Evolutionary conservation across 2,888 invertebrate species (phyloP).

Genomic region (Linnaemya vulpina): DNA sequence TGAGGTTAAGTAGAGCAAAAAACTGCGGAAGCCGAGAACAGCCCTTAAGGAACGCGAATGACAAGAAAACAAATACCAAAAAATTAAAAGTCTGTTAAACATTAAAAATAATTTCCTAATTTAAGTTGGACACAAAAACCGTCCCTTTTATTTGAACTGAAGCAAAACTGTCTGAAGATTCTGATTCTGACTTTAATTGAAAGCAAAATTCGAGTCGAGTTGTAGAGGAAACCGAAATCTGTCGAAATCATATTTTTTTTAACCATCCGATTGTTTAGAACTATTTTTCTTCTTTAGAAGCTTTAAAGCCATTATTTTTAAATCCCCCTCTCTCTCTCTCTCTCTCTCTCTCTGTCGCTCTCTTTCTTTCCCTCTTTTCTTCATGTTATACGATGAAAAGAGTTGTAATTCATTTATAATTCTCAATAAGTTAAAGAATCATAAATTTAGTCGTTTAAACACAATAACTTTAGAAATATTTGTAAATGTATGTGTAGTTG

Average conservation of each 20-base stretch:
- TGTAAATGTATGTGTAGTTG: constrained; percentile 73
- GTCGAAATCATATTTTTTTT: no score
- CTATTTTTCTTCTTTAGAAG: no score
- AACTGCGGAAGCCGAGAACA: no score
- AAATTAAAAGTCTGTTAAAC: constrained; percentile 24
- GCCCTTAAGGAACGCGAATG: no score
- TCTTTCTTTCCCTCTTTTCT: background rate
- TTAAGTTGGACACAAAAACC: background rate
- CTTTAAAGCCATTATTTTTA: background rate
- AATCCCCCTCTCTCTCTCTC: background rate
- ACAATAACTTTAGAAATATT: background rate
- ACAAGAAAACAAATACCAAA: no score
- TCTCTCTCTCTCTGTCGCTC: background rate
- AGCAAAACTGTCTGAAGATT: background rate
- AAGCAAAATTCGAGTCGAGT: no score
- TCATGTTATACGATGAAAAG: background rate
- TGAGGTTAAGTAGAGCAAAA: no score
- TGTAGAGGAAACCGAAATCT: no score
- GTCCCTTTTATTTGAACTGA: background rate
- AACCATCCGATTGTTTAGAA: no score
- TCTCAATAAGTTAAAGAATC: constrained; percentile 29
- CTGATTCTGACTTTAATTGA: no score
- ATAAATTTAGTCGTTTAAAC: constrained; percentile 52
- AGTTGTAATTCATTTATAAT: background rate
- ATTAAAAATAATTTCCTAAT: constrained; percentile 9